phyloP scores from a whole-genome alignment of 2,797 vertebrate genomes.

The Aerospiza tachiro region DNA sequence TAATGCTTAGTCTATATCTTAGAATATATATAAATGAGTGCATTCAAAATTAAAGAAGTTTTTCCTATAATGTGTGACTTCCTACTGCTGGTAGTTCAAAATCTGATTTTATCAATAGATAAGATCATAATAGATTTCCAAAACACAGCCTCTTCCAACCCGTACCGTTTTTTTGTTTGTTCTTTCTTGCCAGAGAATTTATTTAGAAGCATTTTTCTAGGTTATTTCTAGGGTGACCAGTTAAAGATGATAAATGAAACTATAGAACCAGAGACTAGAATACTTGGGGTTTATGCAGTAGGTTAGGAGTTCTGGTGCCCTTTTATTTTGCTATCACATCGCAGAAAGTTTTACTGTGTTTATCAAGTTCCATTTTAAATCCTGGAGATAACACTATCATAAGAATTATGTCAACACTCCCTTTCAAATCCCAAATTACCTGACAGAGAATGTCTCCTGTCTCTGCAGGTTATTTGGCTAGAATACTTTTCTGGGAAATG shows the following conservation, averaged over 20 bases:
- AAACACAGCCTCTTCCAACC: background rate
- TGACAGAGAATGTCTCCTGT: background rate
- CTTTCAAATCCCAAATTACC: slow-evolving; percentile 1
- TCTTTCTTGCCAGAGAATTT: background rate
- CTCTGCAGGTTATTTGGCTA: background rate
- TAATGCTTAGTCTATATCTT: background rate
- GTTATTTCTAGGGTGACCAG: background rate
- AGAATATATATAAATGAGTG: background rate
- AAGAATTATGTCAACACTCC: background rate
- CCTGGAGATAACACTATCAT: background rate
- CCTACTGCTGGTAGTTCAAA: background rate
- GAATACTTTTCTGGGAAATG: background rate
- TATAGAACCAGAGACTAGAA: background rate
- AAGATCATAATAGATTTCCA: background rate
- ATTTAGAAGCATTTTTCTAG: background rate
- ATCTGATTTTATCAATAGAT: background rate
- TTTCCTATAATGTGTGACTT: background rate
- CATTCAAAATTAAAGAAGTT: background rate
- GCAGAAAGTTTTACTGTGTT: background rate
- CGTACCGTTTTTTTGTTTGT: background rate
- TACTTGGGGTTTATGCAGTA: background rate
- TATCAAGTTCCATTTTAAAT: background rate
- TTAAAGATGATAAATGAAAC: background rate
- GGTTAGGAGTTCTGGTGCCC: background rate
- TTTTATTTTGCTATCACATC: background rate